These are phyloP conservation scores for Pyrocephalus nanus DNA, from an alignment of 2,797 vertebrate species.

Conservation along the genomic window DNA sequence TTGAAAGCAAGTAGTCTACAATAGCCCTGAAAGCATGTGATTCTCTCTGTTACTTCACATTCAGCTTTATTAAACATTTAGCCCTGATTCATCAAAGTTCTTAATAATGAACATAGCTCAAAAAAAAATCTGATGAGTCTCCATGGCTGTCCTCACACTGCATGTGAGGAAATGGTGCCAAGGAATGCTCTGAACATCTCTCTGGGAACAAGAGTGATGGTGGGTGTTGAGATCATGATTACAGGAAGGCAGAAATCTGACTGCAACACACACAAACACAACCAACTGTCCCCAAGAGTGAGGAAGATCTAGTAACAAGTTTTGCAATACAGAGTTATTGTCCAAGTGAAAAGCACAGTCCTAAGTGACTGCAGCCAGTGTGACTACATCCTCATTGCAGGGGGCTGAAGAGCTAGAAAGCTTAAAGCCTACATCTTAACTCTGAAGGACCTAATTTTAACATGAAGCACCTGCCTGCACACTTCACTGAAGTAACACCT, in stretches of 20 bases:
- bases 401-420: neutral
- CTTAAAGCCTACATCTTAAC: neutral
- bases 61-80: neutral
- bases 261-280: neutral
- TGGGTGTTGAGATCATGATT: neutral
- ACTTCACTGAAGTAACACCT: neutral
- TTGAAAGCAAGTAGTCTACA: neutral
- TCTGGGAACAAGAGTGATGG: neutral
- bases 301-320: neutral
- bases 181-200: neutral
- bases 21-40: neutral
- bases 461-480: neutral
- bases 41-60: neutral
- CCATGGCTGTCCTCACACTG: neutral
- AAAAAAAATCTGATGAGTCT: neutral
- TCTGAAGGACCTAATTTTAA: neutral
- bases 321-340: neutral
- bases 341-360: neutral
- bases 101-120: neutral
- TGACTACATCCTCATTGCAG: neutral
- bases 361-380: neutral
- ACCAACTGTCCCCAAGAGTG: neutral
- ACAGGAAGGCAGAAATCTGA: neutral
- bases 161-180: rapidly evolving
- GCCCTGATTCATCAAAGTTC: neutral